Base-by-base conservation (phyloP, 2,888 invertebrate genomes). In the Aspidapion aeneum region DNA sequence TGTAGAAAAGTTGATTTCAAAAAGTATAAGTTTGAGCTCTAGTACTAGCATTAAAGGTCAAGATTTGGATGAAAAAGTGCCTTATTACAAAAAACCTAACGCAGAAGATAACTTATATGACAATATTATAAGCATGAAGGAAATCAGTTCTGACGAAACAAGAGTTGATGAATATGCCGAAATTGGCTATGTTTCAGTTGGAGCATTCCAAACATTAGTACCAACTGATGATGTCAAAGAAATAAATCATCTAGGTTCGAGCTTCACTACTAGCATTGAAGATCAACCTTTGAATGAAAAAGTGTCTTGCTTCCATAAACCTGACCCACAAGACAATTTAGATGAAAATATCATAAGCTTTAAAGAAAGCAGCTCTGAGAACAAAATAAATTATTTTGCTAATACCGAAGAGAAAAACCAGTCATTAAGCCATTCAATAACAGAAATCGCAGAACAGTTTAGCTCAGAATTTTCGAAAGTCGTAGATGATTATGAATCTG, bases 381-480 rank as follows among this genome's bases (percentile, higher is more conserved):
- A n/a, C 49, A n/a, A 48, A 9, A n/a, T 9, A n/a, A 48, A 48
- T n/a, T 9, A 9, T n/a, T n/a, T 48, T n/a, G 49, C 49, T 9
- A 52, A 17, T 19, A n/a, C 5, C 52, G 5, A 3, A 7, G 5
- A 35, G 5, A 35, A 35, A 35, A 12, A 35, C 35, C 35, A 21
- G n/a, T 21, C 9, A 3, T 18, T 50, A 52, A n/a, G 51, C 9
- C 17, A 55, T 7, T 60, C 60, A 3, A 59, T 59, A 20, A 21
- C 35, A 17, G 55, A 60, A 18, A n/a, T 60, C 19, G 60, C 60
- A n/a, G 52, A 59, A 21, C 56, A 35, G 21, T 59, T 22, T 21
- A 63, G 60, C 59, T 9, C 58, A 21, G 55, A 62, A 18, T 61
- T 66, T 57, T 55, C 63, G 35, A 59, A 65, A 61, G 55, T 61